Percentiles rank a stretch among this genome's conserved stretches.
phyloP scores from a whole-genome alignment of 2,888 invertebrate genomes.

The Philhelius pedissequus region DNA sequence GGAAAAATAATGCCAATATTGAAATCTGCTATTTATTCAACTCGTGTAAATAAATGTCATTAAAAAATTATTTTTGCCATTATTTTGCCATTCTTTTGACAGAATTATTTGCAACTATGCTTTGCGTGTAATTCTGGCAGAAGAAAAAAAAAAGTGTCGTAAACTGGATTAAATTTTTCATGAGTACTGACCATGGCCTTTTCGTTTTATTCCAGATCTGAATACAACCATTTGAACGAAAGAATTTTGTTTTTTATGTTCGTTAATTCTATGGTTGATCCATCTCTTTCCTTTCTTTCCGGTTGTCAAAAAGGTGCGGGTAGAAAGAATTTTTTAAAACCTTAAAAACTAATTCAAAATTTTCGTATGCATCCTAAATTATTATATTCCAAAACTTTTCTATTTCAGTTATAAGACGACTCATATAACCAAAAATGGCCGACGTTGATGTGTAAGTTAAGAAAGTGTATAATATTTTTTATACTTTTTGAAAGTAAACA shows the following conservation, averaged over 20 bases:
- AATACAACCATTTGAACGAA: background rate
- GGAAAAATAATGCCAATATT: no score
- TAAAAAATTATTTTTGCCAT: no score
- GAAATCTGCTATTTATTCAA: no score
- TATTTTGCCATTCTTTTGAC: no score
- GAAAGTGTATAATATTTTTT: slow-evolving; percentile 9
- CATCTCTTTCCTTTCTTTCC: slow-evolving; percentile 76
- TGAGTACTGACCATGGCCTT: background rate
- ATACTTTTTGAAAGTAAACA: slow-evolving; percentile 33
- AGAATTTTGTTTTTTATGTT: background rate
- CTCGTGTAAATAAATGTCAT: no score
- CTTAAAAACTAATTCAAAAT: slow-evolving; percentile 70
- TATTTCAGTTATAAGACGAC: slow-evolving; percentile 76
- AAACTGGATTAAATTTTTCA: no score
- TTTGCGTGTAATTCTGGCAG: no score
- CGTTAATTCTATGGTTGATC: no score
- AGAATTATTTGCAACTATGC: no score
- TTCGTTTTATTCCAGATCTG: background rate
- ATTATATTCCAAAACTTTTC: slow-evolving; percentile 69
- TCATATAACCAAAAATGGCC: slow-evolving; percentile 83
- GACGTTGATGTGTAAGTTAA: slow-evolving; percentile 90
- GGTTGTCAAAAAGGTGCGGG: slow-evolving; percentile 78
- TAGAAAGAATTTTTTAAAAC: slow-evolving; percentile 68
- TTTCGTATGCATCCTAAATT: slow-evolving; percentile 72
- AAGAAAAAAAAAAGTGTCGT: no score